phyloP scores from a whole-genome alignment of 2,888 invertebrate genomes.

The Vanessa cardui region DNA sequence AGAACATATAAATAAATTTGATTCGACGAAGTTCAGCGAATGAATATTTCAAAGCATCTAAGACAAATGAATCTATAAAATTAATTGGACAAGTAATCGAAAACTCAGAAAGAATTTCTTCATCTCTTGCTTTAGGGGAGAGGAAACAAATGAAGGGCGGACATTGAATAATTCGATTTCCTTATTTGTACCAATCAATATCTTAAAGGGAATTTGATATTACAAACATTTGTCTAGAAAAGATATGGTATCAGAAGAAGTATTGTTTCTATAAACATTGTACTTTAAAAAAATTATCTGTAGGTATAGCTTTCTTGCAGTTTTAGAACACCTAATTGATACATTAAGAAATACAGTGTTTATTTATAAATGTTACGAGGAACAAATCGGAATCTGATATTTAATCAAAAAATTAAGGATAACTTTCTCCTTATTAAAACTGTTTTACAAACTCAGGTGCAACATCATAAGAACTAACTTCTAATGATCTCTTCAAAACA shows the following conservation, averaged over 20 bases:
- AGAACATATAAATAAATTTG: constrained; percentile 12
- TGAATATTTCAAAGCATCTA: constrained; percentile 69
- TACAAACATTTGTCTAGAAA: constrained; percentile 49
- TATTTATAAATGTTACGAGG: no score
- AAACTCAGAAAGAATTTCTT: constrained; percentile 83
- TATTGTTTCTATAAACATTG: background rate
- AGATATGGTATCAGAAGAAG: constrained; percentile 6
- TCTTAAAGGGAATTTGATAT: constrained; percentile 73
- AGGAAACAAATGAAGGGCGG: constrained; percentile 81
- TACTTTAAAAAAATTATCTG: background rate
- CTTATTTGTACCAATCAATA: constrained; percentile 83
- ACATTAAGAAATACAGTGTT: no score
- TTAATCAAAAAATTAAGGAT: no score
- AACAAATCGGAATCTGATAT: no score
- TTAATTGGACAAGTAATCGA: constrained; percentile 83
- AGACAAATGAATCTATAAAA: constrained; percentile 83
- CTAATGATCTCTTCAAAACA: constrained; percentile 64
- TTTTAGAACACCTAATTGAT: background rate
- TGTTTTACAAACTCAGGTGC: constrained; percentile 60
- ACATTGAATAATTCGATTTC: constrained; percentile 83
- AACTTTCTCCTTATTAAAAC: constrained; percentile 35
- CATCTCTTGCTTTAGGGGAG: constrained; percentile 78
- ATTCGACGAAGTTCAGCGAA: constrained; percentile 32
- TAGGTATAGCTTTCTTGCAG: background rate
- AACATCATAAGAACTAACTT: constrained; percentile 61